Conservation (phyloP, 2,797 vertebrate genomes). For the Salarias fasciatus region DNA sequence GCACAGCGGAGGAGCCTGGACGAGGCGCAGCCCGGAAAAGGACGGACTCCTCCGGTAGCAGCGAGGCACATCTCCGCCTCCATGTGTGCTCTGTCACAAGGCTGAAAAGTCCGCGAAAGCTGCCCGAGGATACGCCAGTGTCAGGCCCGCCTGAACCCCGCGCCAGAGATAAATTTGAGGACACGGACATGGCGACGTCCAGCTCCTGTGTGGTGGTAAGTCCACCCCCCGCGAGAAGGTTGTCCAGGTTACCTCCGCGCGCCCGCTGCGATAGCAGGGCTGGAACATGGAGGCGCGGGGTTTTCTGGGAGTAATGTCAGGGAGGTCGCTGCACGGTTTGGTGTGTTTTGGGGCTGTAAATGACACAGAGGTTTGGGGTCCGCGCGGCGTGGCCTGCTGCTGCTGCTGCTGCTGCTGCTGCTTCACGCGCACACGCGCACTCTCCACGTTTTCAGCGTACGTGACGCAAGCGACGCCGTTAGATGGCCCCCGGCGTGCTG, state of each 20-base stretch:
- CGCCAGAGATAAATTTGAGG: background rate
- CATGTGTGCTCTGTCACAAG: conserved; percentile 33
- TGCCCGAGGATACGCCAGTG: rapidly evolving
- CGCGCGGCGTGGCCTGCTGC: conserved; percentile 35
- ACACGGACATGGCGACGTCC: conserved; percentile 77
- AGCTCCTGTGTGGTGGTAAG: conserved; percentile 84
- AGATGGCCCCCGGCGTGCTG: too few species aligned
- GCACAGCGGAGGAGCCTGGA: background rate
- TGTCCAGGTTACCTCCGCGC: background rate
- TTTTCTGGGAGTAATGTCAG: too few species aligned
- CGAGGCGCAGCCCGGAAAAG: conserved; percentile 30
- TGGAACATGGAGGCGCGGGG: too few species aligned
- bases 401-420: conserved; percentile 17
- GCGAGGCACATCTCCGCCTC: conserved; percentile 1
- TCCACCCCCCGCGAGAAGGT: conserved; percentile 12
- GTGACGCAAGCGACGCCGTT: conserved; percentile 27
- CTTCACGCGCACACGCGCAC: conserved; percentile 21
- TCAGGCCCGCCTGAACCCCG: background rate
- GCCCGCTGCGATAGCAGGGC: background rate
- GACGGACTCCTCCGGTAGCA: background rate
- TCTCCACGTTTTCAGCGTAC: conserved; percentile 20
- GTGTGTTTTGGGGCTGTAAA: too few species aligned
- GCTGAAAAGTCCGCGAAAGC: conserved; percentile 5
- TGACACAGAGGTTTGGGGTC: too few species aligned
- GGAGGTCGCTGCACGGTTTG: too few species aligned